Evolutionary conservation across 2,888 invertebrate genomes (phyloP), one percentile per base, ranked within the genome.

Genomic region (Spialia ferax): DNA sequence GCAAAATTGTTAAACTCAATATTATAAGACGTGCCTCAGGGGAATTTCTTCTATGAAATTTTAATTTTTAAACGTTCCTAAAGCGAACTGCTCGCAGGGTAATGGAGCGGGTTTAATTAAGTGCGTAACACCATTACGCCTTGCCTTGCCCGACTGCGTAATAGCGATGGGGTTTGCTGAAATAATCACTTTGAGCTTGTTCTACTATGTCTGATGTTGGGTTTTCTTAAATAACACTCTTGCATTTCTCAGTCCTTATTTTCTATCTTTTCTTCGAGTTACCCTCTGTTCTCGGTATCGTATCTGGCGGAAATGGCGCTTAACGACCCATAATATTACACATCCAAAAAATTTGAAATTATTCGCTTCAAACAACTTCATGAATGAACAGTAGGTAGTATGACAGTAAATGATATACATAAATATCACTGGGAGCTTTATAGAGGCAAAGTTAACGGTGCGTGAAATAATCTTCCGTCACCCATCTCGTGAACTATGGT

Each of bases 1-100:
- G 71, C 20, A 54, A 67, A 69, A 68, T 69, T 57, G 61, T 68
- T 52, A 70, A 64, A 57, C 45, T 38, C 50, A 64, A 63, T 29
- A 42, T 54, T 62, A 3, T 32, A 42, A 54, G 54, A 50, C 18
- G 48, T 32, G 48, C 29, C 13, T 35, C 10, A 3, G 18, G 42
- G 54, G 42, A 52, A 29, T 38, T 45, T 50, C 22, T 56, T 20
- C 35, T 48, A 23, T 22, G 50, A 52, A 55, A 32, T 57, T 35
- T 57, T 22, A 0, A 38, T 23, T 57, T 57, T 57, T 20, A 57
- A 57, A 64, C 18, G 42, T 18, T 15, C 22, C 35, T 18, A 52
- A 22, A 52, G 52, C 13, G 35, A 57, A 50, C 57, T 50, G 64
- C 57, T 50, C 50, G 32, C 48, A 15, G 23, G 57, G n/a, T 45